phyloP scores from a whole-genome alignment of 2,797 vertebrate species.

The Tympanoctomys barrerae region DNA sequence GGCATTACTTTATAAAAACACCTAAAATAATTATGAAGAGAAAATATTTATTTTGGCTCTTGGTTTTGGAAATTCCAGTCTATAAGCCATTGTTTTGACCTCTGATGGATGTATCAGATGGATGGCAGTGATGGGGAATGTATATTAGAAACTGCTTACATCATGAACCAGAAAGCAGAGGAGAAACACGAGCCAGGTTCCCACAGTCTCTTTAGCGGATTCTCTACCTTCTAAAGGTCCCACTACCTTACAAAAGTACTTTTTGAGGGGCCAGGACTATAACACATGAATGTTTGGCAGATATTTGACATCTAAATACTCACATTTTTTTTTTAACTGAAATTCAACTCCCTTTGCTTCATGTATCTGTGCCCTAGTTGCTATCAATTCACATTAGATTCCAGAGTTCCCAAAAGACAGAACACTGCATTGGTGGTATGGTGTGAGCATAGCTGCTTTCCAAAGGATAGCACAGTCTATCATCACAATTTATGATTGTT shows the following conservation, averaged over 20 bases:
- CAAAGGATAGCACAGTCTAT: conserved; percentile 72
- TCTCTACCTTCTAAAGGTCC: neutral
- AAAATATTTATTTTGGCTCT: neutral
- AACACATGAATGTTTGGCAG: neutral
- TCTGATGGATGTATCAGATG: neutral
- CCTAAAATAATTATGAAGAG: neutral
- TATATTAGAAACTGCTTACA: neutral
- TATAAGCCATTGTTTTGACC: too few relatives aligned
- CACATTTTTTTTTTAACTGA: neutral
- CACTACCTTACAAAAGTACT: neutral
- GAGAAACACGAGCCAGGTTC: neutral
- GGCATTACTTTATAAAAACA: neutral
- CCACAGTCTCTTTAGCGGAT: neutral
- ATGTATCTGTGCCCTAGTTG: neutral
- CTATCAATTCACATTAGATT: neutral
- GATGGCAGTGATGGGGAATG: neutral
- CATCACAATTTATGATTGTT: neutral
- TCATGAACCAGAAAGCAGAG: neutral
- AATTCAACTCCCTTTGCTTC: neutral
- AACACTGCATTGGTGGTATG: conserved; percentile 88
- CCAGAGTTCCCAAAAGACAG: neutral
- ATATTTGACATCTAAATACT: neutral
- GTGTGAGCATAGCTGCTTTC: conserved; percentile 91
- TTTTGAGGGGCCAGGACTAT: neutral
- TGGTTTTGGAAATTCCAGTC: neutral